Evolutionary conservation across 2,797 vertebrate genomes (phyloP), one percentile per base, ranked within the genome.

Genomic region (Erpetoichthys calabaricus): DNA sequence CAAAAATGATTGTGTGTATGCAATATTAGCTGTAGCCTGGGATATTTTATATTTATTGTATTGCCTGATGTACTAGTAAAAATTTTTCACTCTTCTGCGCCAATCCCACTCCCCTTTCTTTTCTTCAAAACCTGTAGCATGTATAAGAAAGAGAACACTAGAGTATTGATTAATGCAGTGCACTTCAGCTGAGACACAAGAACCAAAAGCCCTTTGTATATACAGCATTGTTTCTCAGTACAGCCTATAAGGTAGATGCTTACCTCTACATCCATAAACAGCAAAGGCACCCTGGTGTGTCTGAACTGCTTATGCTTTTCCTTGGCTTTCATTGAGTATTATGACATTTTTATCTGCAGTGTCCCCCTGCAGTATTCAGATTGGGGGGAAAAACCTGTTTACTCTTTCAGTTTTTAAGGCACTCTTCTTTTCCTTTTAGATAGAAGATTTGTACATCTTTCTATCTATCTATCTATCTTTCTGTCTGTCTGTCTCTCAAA

Each of bases 91-190:
- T 42, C 1, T 42, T 42, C 54, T n/a, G 25, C 25, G 25, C 25
- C 25, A 25, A 25, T 25, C 25, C 25, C 25, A 25, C 25, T 25
- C 9, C 7, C 7, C 7, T 54, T 42, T 42, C 42, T 54, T 54
- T 51, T 41, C 2, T 42, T 9, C 55, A 41, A 10, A 44, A 46
- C n/a, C 25, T 45, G 45, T 44, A 5, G 50, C 47, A 4, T 51
- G 61, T 61, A 51, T 62, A 53, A 57, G 56, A 51, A 44, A 45
- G 25, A 47, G 55, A 7, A 51, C 60, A 47, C 56, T 62, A 54
- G 44, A 56, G n/a, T 64, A 67, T 68, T 56, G 64, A 65, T 62
- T 53, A 54, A 44, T 57, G 41, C 49, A 7, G 56, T 6, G 56
- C 55, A 49, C 58, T 7, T 49, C 25, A n/a, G 47, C n/a, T 49